A percentile compares a stretch with the other conserved stretches of the same genome.
Conservation (phyloP, 1,140 invertebrate species). For the Trissolcus basalis region DNA sequence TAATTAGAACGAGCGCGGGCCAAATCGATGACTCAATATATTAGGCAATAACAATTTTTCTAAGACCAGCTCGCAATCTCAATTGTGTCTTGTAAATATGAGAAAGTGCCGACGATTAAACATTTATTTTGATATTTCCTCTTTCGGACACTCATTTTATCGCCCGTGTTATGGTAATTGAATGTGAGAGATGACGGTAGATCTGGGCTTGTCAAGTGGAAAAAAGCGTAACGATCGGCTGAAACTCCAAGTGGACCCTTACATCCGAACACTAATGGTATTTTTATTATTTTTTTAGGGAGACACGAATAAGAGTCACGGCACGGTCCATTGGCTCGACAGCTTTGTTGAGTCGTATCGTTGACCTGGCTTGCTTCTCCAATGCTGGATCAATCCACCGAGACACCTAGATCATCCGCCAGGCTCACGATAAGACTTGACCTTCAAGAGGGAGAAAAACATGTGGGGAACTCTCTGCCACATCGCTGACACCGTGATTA, state of each 20-base stretch:
- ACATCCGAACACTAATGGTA: constrained; percentile 70
- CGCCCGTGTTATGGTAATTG: constrained; percentile 38
- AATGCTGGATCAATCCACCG: constrained; percentile 47
- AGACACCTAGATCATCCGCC: constrained; percentile 60
- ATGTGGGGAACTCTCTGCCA: neutral
- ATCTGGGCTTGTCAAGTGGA: constrained; percentile 69
- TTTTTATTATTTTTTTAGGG: constrained; percentile 74
- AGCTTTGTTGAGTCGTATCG: constrained; percentile 60
- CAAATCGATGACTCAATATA: constrained; percentile 63
- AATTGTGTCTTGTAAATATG: constrained; percentile 29
- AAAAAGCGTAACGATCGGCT: constrained; percentile 37
- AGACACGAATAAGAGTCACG: constrained; percentile 61
- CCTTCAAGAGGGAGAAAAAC: constrained; percentile 34
- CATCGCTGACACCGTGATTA: constrained; percentile 13
- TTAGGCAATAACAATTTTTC: neutral
- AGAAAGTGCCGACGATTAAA: constrained; percentile 8
- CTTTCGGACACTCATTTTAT: constrained; percentile 12
- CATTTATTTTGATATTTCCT: constrained; percentile 20
- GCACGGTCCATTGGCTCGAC: constrained; percentile 75
- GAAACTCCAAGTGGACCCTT: constrained; percentile 34
- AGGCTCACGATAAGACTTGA: constrained; percentile 63
- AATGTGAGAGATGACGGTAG: constrained; percentile 64
- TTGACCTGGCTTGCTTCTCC: constrained; percentile 38
- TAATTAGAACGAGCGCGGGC: constrained; percentile 41
- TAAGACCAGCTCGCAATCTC: neutral